These are phyloP conservation scores for Ylistrum balloti DNA, from an alignment of 1,140 invertebrate species.

Conservation along the genomic window DNA sequence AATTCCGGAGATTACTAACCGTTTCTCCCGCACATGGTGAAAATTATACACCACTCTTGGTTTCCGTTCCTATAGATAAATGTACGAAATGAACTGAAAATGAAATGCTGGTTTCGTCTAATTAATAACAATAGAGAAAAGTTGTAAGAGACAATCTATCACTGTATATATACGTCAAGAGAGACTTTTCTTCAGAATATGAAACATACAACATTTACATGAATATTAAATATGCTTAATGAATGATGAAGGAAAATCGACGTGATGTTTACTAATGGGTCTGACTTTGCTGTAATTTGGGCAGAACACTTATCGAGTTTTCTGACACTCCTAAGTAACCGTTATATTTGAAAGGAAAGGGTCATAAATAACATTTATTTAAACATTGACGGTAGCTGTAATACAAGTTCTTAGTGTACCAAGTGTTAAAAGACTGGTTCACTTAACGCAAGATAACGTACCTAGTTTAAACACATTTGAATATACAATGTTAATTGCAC, in stretches of 20 bases:
- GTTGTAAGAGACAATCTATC: not conserved
- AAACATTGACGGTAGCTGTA: not conserved
- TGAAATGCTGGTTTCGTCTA: not conserved
- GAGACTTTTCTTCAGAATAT: no score
- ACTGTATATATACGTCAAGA: no score
- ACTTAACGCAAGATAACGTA: no score
- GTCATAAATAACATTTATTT: conserved; percentile 1
- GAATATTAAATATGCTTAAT: no score
- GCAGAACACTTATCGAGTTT: not conserved
- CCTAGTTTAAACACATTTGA: no score
- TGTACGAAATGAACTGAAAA: not conserved
- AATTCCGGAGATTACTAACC: conserved; percentile 9
- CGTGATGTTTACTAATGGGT: not conserved
- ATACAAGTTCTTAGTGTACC: not conserved
- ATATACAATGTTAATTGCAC: no score
- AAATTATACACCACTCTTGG: not conserved
- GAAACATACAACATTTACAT: no score
- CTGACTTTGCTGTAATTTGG: not conserved
- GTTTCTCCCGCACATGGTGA: conserved; percentile 22
- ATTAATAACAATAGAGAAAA: not conserved
- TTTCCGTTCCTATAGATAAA: not conserved
- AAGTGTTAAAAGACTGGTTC: no score
- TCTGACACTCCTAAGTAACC: not conserved
- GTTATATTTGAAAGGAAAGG: not conserved
- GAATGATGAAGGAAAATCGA: no score